phyloP scores from a whole-genome alignment of 1,140 invertebrate genomes.

The Sipha flava region DNA sequence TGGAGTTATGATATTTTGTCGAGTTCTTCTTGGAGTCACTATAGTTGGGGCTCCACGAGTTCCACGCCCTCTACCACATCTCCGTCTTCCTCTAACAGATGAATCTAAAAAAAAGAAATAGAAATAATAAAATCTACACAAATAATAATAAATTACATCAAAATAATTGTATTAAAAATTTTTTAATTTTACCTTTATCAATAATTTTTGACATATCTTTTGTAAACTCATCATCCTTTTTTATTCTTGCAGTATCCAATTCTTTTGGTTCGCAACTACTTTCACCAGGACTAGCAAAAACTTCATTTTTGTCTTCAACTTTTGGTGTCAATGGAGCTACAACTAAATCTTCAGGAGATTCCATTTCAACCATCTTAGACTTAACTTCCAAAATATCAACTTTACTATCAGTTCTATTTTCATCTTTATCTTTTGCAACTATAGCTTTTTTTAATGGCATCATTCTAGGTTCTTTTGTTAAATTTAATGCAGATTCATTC shows the following conservation, averaged over 20 bases:
- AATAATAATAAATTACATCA: background rate
- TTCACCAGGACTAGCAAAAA: constrained; percentile 35
- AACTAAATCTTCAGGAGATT: constrained; percentile 33
- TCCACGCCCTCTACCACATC: constrained; percentile 40
- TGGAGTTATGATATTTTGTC: constrained; percentile 35
- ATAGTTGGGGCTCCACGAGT: constrained; percentile 41
- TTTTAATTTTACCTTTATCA: constrained; percentile 10
- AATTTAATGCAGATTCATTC: background rate
- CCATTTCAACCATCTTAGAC: constrained; percentile 37
- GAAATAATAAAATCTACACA: background rate
- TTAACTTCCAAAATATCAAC: constrained; percentile 37
- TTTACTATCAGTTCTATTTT: constrained; percentile 1
- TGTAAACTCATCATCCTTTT: constrained; percentile 16
- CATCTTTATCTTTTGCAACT: constrained; percentile 43
- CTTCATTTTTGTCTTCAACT: constrained; percentile 33
- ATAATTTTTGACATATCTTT: background rate
- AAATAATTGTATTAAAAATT: background rate
- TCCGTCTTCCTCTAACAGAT: constrained; percentile 36
- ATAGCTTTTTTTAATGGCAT: constrained; percentile 25
- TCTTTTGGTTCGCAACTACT: constrained; percentile 36
- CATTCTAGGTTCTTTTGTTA: constrained; percentile 20
- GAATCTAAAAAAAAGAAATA: too few relatives aligned
- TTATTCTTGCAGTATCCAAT: constrained; percentile 33
- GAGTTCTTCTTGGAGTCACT: constrained; percentile 47
- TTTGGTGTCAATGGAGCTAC: constrained; percentile 33